A percentile compares a stretch with the other conserved stretches of the same genome.
Evolutionary conservation across 2,113 vertebrate species (phyloP).

Genomic region (Cebus imitator): DNA sequence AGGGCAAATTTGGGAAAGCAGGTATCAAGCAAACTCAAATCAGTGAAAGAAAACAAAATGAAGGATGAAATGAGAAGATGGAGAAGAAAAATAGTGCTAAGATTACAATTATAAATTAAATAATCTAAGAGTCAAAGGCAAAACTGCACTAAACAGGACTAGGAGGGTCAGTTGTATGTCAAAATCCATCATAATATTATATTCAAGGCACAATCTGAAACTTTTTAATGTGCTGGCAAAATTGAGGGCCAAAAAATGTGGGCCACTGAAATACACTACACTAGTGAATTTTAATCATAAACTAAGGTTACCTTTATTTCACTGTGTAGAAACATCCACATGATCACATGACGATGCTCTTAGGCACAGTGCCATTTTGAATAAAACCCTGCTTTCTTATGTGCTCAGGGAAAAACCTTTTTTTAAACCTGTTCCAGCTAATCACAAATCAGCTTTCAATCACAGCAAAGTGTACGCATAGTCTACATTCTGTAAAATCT

Average conservation of each 20-base stretch:
- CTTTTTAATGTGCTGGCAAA: background rate
- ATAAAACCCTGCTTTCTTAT: background rate
- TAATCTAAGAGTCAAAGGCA: background rate
- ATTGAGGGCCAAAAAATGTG: background rate
- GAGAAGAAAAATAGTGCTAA: background rate
- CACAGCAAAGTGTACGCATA: background rate
- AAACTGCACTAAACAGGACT: background rate
- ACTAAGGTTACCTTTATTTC: background rate
- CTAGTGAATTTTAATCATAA: background rate
- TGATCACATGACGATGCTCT: background rate
- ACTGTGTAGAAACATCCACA: background rate
- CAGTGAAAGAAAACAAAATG: background rate
- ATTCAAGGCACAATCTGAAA: background rate
- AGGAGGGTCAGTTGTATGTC: background rate
- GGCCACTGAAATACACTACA: background rate
- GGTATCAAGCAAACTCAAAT: background rate
- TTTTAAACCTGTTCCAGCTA: background rate
- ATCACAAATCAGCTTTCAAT: background rate
- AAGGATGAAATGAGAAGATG: background rate
- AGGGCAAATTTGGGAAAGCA: background rate
- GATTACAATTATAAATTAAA: background rate
- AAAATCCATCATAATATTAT: background rate
- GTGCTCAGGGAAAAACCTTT: background rate
- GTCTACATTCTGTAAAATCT: background rate
- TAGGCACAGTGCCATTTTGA: background rate